These are phyloP conservation scores for Pachyrhynchus sulphureomaculatus DNA, from an alignment of 1,140 invertebrate genomes.

Conservation along the genomic window DNA sequence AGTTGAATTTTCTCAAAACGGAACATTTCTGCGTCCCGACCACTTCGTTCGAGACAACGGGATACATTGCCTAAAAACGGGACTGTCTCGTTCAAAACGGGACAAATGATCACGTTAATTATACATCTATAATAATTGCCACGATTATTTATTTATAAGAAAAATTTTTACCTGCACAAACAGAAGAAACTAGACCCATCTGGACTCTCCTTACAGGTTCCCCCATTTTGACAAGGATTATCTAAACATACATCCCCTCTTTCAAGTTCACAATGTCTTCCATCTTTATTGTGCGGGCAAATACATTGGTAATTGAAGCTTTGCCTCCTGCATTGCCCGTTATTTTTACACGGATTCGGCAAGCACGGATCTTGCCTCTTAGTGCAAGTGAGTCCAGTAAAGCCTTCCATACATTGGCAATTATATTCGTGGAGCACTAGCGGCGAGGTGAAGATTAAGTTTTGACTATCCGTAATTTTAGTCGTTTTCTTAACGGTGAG, in stretches of 20 bases:
- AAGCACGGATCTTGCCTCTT: conserved; percentile 84
- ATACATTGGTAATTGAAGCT: conserved; percentile 81
- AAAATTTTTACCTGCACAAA: conserved; percentile 71
- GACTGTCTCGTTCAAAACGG: too few relatives aligned
- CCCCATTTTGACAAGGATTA: conserved; percentile 86
- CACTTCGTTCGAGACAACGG: too few relatives aligned
- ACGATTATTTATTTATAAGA: too few relatives aligned
- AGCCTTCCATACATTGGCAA: conserved; percentile 78
- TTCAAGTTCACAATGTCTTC: conserved; percentile 81
- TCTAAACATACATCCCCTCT: conserved; percentile 78
- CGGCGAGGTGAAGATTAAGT: conserved; percentile 79
- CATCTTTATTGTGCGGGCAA: conserved; percentile 75
- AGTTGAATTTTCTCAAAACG: too few relatives aligned
- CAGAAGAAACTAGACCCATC: conserved; percentile 88
- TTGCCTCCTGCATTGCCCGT: conserved; percentile 78
- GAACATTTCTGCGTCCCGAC: too few relatives aligned
- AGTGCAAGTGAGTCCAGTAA: conserved; percentile 77
- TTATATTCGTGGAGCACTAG: conserved; percentile 72
- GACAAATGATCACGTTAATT: too few relatives aligned
- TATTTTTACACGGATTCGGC: conserved; percentile 84
- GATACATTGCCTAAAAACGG: too few relatives aligned
- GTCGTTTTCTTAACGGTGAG: conserved; percentile 69
- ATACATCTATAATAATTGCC: too few relatives aligned
- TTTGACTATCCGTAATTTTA: conserved; percentile 73
- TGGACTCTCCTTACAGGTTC: conserved; percentile 82